Conservation (phyloP, 2,888 invertebrate genomes). For the Cephus nigrinus region DNA sequence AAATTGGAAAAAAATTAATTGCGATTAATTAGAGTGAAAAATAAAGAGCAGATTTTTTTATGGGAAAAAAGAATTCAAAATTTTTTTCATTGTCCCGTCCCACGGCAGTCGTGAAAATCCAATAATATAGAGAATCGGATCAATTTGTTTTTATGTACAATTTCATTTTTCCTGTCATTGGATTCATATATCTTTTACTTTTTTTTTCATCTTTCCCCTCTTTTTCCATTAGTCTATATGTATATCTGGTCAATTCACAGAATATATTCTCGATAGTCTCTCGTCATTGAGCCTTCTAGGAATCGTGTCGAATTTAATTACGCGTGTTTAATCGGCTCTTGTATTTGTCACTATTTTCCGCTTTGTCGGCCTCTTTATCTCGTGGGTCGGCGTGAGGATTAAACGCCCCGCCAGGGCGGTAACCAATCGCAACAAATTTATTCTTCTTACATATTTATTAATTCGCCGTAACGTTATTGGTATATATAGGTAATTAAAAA, state of each 20-base stretch:
- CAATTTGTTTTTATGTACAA: not conserved
- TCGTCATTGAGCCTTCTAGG: slow-evolving; percentile 43
- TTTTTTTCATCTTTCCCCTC: not conserved
- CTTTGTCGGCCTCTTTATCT: slow-evolving; percentile 35
- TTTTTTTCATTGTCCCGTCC: not conserved
- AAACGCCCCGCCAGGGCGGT: slow-evolving; percentile 33
- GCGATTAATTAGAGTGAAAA: no score
- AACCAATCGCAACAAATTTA: not conserved
- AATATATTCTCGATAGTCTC: slow-evolving; percentile 26
- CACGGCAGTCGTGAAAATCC: no score
- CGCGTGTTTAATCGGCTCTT: slow-evolving; percentile 42
- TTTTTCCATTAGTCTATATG: not conserved
- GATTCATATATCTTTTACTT: not conserved
- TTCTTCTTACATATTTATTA: no score
- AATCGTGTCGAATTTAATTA: slow-evolving; percentile 51
- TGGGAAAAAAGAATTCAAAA: not conserved
- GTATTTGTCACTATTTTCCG: slow-evolving; percentile 50
- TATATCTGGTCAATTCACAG: slow-evolving; percentile 29
- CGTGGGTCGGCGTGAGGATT: slow-evolving; percentile 28
- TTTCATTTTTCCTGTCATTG: not conserved
- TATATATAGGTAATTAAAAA: no score
- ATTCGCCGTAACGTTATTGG: no score
- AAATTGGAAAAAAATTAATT: no score
- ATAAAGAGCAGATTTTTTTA: no score
- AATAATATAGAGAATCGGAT: no score